A percentile compares a stretch with the other conserved stretches of the same genome.
Conservation (phyloP, 2,113 vertebrate genomes). For the Nycticebus coucang region DNA sequence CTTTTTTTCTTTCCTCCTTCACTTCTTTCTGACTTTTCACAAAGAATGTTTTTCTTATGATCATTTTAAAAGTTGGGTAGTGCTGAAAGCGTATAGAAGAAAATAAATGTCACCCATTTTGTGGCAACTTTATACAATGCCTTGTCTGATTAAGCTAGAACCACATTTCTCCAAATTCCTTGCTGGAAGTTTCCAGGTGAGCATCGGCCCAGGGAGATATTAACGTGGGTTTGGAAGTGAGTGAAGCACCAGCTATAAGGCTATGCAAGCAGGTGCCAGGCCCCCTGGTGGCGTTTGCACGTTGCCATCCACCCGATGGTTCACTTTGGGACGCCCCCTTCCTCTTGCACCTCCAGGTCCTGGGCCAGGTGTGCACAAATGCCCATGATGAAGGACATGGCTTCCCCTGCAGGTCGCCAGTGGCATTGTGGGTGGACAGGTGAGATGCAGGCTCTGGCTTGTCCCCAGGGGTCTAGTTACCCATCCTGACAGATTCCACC, state of each 20-base stretch:
- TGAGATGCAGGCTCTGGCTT: too few species aligned
- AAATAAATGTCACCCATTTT: neutral
- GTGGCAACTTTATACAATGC: neutral
- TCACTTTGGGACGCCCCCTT: neutral
- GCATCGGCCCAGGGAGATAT: neutral
- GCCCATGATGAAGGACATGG: neutral
- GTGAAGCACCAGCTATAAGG: neutral
- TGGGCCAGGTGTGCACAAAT: neutral
- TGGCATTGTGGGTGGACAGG: neutral
- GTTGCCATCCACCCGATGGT: neutral
- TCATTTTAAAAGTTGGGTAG: neutral
- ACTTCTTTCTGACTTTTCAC: neutral
- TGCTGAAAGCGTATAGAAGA: neutral
- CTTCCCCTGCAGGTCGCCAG: neutral
- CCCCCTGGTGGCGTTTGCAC: neutral
- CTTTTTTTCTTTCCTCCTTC: neutral
- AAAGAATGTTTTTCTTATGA: neutral
- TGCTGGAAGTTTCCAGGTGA: too few species aligned
- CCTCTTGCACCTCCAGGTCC: too few species aligned
- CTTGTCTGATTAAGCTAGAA: neutral
- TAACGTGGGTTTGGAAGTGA: accelerated
- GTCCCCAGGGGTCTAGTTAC: neutral
- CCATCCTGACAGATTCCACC: neutral
- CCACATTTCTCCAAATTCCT: neutral
- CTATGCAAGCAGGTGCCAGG: neutral